phyloP scores from a whole-genome alignment of 1,140 invertebrate genomes.

The Caenorhabditis brenneri region DNA sequence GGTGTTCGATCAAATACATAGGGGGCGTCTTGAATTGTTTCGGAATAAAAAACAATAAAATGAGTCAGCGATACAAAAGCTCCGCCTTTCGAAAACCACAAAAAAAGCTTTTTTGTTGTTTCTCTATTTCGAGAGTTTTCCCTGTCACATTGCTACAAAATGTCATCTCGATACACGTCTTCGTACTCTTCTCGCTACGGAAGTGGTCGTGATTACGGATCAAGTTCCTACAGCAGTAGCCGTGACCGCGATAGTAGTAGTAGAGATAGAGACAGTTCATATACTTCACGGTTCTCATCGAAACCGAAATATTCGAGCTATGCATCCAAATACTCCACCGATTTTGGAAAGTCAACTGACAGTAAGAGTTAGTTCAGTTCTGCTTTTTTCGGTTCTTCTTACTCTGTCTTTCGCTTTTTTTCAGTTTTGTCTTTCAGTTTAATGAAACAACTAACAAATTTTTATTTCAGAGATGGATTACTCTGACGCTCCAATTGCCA shows the following conservation, averaged over 20 bases:
- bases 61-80: conserved; percentile 11
- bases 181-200: conserved; percentile 21
- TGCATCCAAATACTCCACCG: conserved; percentile 9
- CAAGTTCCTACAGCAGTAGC: not conserved
- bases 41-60: conserved; percentile 18
- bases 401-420: conserved; percentile 4
- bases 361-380: not conserved
- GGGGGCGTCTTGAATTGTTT: not conserved
- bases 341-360: conserved; percentile 20
- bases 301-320: conserved; percentile 14
- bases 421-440: not conserved
- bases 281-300: not conserved
- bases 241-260: conserved; percentile 4
- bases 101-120: conserved; percentile 23
- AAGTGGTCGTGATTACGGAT: conserved; percentile 2
- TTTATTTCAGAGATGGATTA: conserved; percentile 1
- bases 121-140: conserved; percentile 8
- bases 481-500: conserved; percentile 20
- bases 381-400: not conserved
- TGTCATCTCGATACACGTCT: conserved; percentile 12
- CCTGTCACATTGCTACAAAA: not conserved
- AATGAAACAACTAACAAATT: not conserved
- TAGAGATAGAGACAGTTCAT: not conserved
- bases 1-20: not conserved
- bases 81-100: not conserved